Percentiles rank a stretch among this genome's conserved stretches.
These are phyloP conservation scores for Oncorhynchus gorbuscha DNA, from an alignment of 2,113 vertebrate species.

Conservation along the genomic window DNA sequence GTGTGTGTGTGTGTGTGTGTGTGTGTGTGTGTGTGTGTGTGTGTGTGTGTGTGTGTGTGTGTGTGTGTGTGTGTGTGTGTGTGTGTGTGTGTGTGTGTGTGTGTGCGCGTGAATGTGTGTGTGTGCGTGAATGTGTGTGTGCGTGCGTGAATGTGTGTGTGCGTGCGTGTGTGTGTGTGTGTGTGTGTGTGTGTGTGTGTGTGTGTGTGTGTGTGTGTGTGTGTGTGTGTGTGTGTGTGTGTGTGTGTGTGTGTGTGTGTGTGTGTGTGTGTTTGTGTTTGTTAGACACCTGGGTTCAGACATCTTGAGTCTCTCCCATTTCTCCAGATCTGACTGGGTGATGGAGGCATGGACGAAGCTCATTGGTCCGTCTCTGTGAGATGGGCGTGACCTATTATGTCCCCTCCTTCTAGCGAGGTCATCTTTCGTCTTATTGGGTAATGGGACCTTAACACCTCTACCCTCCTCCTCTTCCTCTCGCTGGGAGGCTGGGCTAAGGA, in stretches of 20 bases:
- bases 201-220: too few species aligned
- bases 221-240: not conserved
- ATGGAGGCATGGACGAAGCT: constrained; percentile 75
- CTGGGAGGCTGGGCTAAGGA: constrained; percentile 50
- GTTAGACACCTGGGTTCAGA: constrained; percentile 85
- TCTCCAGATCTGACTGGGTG: constrained; percentile 88
- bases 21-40: constrained; percentile 2
- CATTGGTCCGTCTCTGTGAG: constrained; percentile 61
- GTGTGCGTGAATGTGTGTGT: too few species aligned
- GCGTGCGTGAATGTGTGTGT: too few species aligned
- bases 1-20: constrained; percentile 6
- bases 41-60: too few species aligned
- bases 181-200: too few species aligned
- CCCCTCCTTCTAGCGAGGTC: constrained; percentile 79
- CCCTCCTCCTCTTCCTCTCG: constrained; percentile 47
- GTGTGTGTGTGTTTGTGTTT: too few species aligned
- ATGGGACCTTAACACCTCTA: constrained; percentile 35
- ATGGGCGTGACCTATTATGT: constrained; percentile 59
- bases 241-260: too few species aligned
- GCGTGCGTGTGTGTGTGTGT: too few species aligned
- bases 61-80: too few species aligned
- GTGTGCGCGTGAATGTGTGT: too few species aligned
- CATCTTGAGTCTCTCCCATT: constrained; percentile 88
- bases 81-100: not conserved
- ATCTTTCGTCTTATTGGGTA: constrained; percentile 76